A percentile compares a stretch with the other conserved stretches of the same genome.
phyloP scores from a whole-genome alignment of 53 echinoderm and acorn worm species.

The Holothuria leucospilota region DNA sequence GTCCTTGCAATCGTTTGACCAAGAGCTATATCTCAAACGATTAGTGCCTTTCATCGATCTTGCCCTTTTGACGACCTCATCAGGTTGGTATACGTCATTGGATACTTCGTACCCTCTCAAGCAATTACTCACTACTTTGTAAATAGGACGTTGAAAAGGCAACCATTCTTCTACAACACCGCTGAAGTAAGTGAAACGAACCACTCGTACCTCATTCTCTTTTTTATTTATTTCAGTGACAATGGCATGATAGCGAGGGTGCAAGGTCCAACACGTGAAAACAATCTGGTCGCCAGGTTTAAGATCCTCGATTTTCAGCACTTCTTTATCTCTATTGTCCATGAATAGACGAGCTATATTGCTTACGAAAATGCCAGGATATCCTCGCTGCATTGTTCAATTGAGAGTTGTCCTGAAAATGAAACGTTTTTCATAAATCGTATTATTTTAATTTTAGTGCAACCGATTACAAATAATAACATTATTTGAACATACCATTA shows the following conservation, averaged over 20 bases:
- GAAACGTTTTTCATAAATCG: no score
- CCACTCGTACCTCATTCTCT: neutral
- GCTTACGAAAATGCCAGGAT: no score
- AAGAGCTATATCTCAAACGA: no score
- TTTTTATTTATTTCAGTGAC: neutral
- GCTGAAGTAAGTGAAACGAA: constrained; percentile 2
- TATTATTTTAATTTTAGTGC: no score
- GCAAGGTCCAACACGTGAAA: neutral
- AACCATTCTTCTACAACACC: neutral
- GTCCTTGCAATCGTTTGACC: neutral
- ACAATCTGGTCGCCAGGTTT: constrained; percentile 13
- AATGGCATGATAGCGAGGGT: constrained; percentile 30
- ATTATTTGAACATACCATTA: no score
- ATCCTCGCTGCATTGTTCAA: no score
- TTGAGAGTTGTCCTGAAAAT: no score
- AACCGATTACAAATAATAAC: no score
- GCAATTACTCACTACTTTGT: neutral
- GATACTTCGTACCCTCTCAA: no score
- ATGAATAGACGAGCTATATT: neutral
- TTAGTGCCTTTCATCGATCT: no score
- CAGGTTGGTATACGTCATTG: no score
- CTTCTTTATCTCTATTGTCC: neutral
- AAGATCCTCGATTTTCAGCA: neutral
- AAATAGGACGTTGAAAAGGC: neutral
- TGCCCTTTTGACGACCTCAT: no score